A percentile compares a stretch with the other conserved stretches of the same genome.
Conservation (phyloP, 2,113 vertebrate species). For the Nothoprocta pentlandii region DNA sequence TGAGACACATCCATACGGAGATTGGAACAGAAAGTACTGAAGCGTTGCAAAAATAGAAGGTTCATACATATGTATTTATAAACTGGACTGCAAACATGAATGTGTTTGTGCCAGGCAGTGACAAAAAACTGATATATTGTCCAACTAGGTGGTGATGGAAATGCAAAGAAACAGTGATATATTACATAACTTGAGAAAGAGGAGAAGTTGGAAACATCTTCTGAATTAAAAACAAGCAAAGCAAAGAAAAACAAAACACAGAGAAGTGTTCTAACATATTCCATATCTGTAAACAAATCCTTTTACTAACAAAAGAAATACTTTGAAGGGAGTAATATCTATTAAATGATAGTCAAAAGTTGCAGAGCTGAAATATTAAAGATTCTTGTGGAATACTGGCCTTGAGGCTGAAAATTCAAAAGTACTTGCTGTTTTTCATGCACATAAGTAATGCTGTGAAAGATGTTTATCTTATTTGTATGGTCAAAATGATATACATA, state of each 20-base stretch:
- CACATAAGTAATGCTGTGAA: no score
- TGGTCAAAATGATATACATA: no score
- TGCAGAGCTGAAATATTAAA: neutral
- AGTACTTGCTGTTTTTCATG: no score
- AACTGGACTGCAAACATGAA: neutral
- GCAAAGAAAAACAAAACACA: neutral
- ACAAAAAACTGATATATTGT: neutral
- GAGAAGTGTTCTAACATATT: neutral
- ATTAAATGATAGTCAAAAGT: neutral
- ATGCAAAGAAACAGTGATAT: neutral
- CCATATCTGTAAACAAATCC: neutral
- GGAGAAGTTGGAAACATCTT: neutral
- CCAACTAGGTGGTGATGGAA: neutral
- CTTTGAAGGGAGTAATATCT: neutral
- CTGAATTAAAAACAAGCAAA: neutral
- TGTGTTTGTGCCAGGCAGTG: neutral
- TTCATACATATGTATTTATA: neutral
- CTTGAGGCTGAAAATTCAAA: no score
- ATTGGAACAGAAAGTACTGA: neutral
- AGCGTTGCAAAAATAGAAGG: neutral
- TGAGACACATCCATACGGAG: no score
- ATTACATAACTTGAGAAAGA: neutral
- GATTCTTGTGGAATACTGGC: no score
- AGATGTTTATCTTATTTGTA: no score
- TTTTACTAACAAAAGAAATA: neutral